Percentiles rank a stretch among this genome's conserved stretches.
Conservation (phyloP, 1,140 invertebrate species). For the Aricia agestis region DNA sequence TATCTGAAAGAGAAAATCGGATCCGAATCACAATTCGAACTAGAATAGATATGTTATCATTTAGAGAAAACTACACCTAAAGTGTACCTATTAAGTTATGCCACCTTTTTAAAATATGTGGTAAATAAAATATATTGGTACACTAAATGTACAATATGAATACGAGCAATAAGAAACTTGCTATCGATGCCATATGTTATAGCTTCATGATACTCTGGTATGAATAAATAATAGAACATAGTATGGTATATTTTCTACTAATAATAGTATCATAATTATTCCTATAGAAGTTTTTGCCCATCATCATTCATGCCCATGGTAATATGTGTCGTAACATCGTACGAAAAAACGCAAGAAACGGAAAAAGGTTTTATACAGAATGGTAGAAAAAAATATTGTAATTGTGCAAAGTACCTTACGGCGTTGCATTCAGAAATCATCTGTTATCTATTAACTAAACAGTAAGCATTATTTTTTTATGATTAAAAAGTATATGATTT, state of each 20-base stretch:
- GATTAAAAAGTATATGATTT: too few relatives aligned
- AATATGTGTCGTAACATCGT: constrained; percentile 4
- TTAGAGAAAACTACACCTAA: neutral
- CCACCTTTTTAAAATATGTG: too few relatives aligned
- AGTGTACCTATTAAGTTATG: neutral
- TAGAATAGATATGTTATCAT: neutral
- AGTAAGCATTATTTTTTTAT: too few relatives aligned
- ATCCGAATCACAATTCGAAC: neutral
- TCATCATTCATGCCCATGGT: constrained; percentile 2
- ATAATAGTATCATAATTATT: constrained; percentile 6
- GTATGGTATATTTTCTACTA: constrained; percentile 2
- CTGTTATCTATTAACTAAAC: too few relatives aligned
- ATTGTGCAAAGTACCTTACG: too few relatives aligned
- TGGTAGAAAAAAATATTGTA: too few relatives aligned
- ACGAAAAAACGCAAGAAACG: neutral
- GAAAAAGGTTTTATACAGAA: neutral
- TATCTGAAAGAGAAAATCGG: neutral
- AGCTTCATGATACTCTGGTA: constrained; percentile 2
- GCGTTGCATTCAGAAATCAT: too few relatives aligned
- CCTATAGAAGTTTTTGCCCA: neutral
- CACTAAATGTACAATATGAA: neutral
- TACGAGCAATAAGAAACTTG: neutral
- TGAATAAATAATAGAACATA: neutral
- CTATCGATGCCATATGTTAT: neutral
- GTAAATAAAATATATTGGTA: neutral